Evolutionary conservation across 2,113 vertebrate species (phyloP), one percentile per base, ranked within the genome.

Genomic region (Pipra filicauda): DNA sequence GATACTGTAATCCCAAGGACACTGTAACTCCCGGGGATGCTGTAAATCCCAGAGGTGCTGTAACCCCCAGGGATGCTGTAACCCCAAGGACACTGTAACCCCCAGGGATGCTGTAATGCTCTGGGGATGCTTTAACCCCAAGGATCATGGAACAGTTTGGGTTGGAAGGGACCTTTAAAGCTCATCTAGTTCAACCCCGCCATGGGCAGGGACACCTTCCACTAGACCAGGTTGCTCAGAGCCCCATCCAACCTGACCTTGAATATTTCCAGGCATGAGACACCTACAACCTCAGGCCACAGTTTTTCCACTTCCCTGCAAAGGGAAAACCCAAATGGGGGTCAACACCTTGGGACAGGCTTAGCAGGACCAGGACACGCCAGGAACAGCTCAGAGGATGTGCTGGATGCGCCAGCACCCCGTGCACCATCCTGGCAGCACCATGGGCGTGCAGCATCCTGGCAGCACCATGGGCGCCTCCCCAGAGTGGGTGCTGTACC

Each of bases 401-500:
- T 2, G 1, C 30, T 49, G 84, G 58, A 8, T 2, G 58, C 7
- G 52, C 9, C 10, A 5, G 64, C 54, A 20, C 18, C 8, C 1
- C 0, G 33, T 4, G 22, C 5, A 2, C 5, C 2, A 0, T 8
- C 26, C 64, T 9, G 5, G 20, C 24, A 26, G 61, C 10, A 1
- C 21, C 1, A 0, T 8, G 31, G 37, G 44, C 13, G 43, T 4
- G 22, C 5, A 2, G 5, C 2, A 0, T 8, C 26, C 64, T 9
- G 5, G 20, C 24, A 26, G 61, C 10, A 1, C 21, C 1, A 0
- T 8, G 31, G 37, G 44, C 13, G 43, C 46, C 19, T 18, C 6
- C n/a, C 39, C 15, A 2, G 1, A 1, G 28, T 0, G 23, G 37
- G 46, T 15, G 52, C 7, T 18, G 11, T 96, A 99, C 99, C 99